Conservation (phyloP, 2,113 vertebrate genomes). For the Halcyon senegalensis region DNA sequence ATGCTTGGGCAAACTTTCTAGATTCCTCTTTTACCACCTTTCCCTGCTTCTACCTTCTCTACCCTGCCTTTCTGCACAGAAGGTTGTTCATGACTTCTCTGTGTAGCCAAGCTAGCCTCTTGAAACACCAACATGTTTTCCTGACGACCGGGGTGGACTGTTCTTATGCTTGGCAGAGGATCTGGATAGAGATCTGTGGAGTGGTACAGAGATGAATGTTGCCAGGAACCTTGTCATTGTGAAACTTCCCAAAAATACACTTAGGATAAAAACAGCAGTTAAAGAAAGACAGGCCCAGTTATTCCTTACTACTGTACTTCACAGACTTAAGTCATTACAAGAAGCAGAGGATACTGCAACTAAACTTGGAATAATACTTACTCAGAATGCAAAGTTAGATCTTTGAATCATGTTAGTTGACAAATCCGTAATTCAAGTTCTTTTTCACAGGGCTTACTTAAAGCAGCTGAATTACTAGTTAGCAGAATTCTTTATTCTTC, state of each 20-base stretch:
- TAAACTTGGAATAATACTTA: neutral
- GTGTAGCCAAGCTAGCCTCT: neutral
- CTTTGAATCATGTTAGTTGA: neutral
- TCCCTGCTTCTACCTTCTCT: neutral
- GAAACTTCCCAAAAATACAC: neutral
- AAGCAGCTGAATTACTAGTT: neutral
- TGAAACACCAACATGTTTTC: neutral
- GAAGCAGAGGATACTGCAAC: neutral
- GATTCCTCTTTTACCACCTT: neutral
- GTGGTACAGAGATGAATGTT: neutral
- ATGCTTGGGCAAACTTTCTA: neutral
- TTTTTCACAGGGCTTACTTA: neutral
- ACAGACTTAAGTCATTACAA: neutral
- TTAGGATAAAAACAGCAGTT: neutral
- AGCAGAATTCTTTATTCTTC: neutral
- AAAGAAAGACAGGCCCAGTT: neutral
- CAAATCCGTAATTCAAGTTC: neutral
- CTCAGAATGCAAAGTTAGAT: neutral
- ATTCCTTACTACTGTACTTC: neutral
- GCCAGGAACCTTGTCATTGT: neutral
- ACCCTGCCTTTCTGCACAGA: neutral
- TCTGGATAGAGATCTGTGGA: neutral
- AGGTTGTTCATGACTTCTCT: neutral
- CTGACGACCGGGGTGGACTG: neutral
- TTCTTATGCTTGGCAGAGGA: neutral